A percentile compares a stretch with the other conserved stretches of the same genome.
phyloP scores from a whole-genome alignment of 2,113 vertebrate species.

The Aplodontia rufa region DNA sequence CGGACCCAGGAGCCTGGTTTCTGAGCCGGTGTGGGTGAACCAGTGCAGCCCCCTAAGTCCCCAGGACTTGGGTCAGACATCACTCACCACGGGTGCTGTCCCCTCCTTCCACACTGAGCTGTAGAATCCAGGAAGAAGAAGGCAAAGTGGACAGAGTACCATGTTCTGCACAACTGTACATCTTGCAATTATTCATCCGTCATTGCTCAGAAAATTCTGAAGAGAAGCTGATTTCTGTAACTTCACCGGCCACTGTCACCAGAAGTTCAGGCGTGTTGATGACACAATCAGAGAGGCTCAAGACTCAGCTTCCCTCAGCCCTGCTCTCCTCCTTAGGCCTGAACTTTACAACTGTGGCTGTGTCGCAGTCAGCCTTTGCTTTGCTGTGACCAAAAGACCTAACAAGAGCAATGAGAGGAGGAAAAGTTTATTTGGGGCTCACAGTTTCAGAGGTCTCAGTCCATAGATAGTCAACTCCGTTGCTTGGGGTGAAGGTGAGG shows the following conservation, averaged over 20 bases:
- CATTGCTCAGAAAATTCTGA: neutral
- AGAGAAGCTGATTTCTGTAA: neutral
- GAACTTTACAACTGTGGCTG: neutral
- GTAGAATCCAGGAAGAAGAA: neutral
- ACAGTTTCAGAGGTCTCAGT: too few relatives aligned
- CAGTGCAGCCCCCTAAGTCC: neutral
- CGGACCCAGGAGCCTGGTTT: neutral
- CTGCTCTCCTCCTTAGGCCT: neutral
- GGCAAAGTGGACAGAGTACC: rapidly evolving
- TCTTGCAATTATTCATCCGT: neutral
- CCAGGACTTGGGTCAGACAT: neutral
- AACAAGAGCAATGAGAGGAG: too few relatives aligned
- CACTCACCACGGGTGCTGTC: neutral
- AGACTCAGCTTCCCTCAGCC: constrained; percentile 21
- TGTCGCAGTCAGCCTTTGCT: too few relatives aligned
- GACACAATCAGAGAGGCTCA: neutral
- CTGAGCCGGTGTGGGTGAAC: neutral
- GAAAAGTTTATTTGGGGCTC: too few relatives aligned
- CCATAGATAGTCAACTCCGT: too few relatives aligned
- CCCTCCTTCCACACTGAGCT: neutral
- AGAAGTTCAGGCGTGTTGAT: neutral
- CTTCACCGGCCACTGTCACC: neutral
- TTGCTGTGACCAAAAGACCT: too few relatives aligned
- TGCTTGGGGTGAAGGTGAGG: too few relatives aligned
- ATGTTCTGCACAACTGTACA: neutral